Percentiles rank a stretch among this genome's conserved stretches.
Conservation (phyloP, 2,797 vertebrate species). For the Emys orbicularis region DNA sequence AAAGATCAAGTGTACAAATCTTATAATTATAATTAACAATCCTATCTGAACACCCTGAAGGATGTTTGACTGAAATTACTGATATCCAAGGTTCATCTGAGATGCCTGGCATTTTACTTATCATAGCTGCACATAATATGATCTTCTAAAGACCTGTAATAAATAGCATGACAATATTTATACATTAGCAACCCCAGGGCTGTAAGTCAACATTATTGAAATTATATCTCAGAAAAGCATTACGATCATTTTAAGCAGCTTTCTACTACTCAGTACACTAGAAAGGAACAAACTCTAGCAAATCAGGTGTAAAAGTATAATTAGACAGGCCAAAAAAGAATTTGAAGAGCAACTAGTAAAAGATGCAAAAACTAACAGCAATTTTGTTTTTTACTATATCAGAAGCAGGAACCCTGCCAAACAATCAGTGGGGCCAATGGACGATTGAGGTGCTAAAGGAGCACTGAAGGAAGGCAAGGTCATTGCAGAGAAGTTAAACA, state of each 20-base stretch:
- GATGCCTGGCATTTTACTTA: rapidly evolving
- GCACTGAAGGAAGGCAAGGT: neutral
- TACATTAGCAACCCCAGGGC: neutral
- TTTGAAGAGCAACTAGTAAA: neutral
- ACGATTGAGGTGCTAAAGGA: neutral
- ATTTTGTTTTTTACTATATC: neutral
- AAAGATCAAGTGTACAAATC: neutral
- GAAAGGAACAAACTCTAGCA: neutral
- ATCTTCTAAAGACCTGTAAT: rapidly evolving
- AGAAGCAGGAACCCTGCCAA: neutral
- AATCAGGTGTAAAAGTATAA: neutral
- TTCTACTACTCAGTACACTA: neutral
- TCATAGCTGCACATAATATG: neutral
- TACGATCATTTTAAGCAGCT: neutral
- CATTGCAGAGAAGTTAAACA: neutral
- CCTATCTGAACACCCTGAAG: rapidly evolving
- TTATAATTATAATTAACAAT: neutral
- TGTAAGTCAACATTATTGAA: neutral
- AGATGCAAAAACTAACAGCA: neutral
- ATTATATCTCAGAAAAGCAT: neutral
- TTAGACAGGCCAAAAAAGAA: neutral
- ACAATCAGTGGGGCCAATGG: neutral
- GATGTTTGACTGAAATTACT: rapidly evolving
- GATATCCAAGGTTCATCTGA: rapidly evolving
- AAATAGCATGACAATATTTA: neutral